Evolutionary conservation across 2,888 invertebrate genomes (phyloP).

Genomic region (Nomada ruficornis): DNA sequence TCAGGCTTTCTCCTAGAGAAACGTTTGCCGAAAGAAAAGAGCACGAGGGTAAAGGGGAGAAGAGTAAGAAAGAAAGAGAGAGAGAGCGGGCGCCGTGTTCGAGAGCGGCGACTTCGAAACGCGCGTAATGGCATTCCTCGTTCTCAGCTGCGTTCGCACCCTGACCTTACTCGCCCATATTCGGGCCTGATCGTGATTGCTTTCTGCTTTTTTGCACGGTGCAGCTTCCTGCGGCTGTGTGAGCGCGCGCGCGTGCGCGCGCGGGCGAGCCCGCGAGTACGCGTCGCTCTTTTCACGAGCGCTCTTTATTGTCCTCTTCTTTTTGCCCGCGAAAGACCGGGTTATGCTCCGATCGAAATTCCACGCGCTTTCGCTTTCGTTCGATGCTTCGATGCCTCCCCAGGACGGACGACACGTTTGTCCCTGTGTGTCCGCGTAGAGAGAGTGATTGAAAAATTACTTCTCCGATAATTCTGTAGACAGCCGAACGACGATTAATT

Average conservation of each 20-base stretch:
- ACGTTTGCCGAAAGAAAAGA: constrained; percentile 20
- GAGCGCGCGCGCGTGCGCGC: background rate
- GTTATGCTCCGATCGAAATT: constrained; percentile 16
- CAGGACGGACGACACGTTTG: no score
- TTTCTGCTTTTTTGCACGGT: constrained; percentile 77
- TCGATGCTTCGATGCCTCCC: background rate
- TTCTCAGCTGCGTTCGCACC: constrained; percentile 77
- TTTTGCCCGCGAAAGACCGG: constrained; percentile 14
- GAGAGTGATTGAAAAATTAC: no score
- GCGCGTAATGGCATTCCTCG: constrained; percentile 81
- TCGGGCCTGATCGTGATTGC: constrained; percentile 80
- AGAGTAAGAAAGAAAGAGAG: background rate
- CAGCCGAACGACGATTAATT: no score
- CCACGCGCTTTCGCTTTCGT: constrained; percentile 13
- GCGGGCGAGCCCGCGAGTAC: constrained; percentile 38
- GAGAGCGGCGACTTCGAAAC: constrained; percentile 66
- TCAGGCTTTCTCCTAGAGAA: constrained; percentile 2
- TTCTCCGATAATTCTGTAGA: no score
- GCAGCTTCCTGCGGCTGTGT: constrained; percentile 57
- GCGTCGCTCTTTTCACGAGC: constrained; percentile 56
- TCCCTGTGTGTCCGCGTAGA: no score
- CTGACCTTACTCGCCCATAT: constrained; percentile 82
- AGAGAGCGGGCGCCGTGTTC: constrained; percentile 2
- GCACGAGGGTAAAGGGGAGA: background rate
- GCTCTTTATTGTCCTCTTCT: constrained; percentile 31